These are phyloP conservation scores for Xiphophorus birchmanni DNA, from an alignment of 2,797 vertebrate species.

Conservation along the genomic window DNA sequence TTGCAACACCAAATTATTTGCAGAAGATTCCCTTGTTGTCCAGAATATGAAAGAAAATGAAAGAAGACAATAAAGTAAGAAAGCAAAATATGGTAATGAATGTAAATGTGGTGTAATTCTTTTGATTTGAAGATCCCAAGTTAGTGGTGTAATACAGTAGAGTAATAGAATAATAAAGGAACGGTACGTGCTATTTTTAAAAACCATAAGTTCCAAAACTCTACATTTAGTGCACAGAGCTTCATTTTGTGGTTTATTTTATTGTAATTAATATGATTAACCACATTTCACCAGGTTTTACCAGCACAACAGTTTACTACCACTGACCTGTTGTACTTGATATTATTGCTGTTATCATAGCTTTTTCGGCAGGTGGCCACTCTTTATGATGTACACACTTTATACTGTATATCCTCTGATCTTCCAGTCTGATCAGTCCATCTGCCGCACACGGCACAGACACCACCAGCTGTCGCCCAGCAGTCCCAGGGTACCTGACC, in stretches of 20 bases:
- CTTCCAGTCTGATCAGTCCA: conserved; percentile 52
- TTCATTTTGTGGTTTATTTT: neutral
- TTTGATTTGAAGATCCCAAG: neutral
- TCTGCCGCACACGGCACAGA: conserved; percentile 38
- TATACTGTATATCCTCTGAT: conserved; percentile 37
- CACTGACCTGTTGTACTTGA: conserved; percentile 9
- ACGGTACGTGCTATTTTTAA: neutral
- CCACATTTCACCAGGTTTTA: neutral
- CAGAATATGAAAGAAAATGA: no score
- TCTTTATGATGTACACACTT: conserved; percentile 1
- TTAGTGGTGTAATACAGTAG: neutral
- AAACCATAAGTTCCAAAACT: neutral
- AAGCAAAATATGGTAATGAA: neutral
- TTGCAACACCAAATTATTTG: neutral
- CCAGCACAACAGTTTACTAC: neutral
- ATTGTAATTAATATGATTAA: neutral
- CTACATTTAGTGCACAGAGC: neutral
- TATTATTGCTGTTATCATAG: conserved; percentile 7
- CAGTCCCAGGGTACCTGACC: conserved; percentile 56
- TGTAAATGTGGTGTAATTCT: neutral
- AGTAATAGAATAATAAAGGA: neutral
- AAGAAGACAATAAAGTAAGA: neutral
- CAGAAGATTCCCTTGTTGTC: neutral
- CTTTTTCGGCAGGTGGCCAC: conserved; percentile 29
- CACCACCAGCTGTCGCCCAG: conserved; percentile 53